Evolutionary conservation across 2,888 invertebrate species (phyloP), one percentile per base, ranked within the genome.

Genomic region (Cryptus viduatorius): DNA sequence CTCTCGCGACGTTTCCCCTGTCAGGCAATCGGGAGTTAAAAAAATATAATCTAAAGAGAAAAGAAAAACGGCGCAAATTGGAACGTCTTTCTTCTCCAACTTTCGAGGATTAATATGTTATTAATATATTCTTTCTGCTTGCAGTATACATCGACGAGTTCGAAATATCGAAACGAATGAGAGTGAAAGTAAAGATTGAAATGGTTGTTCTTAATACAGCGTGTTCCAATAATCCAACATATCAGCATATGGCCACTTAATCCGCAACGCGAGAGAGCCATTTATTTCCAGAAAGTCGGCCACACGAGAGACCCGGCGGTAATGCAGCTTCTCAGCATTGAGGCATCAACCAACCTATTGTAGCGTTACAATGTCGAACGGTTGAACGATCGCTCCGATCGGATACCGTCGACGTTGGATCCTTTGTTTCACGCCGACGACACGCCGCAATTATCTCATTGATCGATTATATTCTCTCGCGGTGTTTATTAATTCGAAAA

Each of bases 301-400:
- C 29, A 69, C 29, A 7, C 29, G 29, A 69, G n/a, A 48, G 29
- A 69, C 56, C 56, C 19, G 19, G 50, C 24, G 12, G 4, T 44
- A 8, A 12, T 71, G 69, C 37, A 65, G 19, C 19, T 53, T 3
- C 31, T 69, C 69, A 8, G 37, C 31, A 16, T 5, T 53, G 69
- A 53, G 19, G n/a, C 69, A 16, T 69, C 53, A 50, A 31, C 16
- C 42, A 4, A 8, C 19, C 3, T 56, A 19, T 71, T 37, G 4
- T 37, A 2, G 44, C 69, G 53, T 71, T 71, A 16, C 50, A 71
- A 71, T 71, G 53, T 71, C 12, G 69, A 71, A 16, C 69, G 53
- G 16, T 53, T 53, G 69, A 71, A 37, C 53, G 37, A 71, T 50
- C 16, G 69, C 19, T 10, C n/a, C n/a, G n/a, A 31, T 10, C 37